Percentiles rank a stretch among this genome's conserved stretches.
phyloP scores from a whole-genome alignment of 92 coral and sea anemone genomes.

The Scolanthus callimorphus region DNA sequence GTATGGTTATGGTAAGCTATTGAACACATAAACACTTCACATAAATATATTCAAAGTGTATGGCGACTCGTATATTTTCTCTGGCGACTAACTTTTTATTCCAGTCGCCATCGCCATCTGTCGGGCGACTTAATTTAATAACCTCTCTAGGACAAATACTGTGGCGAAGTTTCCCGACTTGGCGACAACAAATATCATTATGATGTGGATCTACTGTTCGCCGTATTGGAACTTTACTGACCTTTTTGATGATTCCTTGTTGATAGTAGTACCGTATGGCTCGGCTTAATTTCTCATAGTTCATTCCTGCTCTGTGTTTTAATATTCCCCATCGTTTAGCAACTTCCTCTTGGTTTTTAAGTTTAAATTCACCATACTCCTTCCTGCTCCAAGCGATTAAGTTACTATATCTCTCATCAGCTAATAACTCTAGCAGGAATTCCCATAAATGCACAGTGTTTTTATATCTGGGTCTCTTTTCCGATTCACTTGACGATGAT shows the following conservation, averaged over 20 bases:
- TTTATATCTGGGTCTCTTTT: conserved; percentile 45
- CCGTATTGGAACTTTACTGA: too few relatives aligned
- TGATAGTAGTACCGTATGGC: conserved; percentile 84
- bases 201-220: too few relatives aligned
- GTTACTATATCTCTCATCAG: conserved; percentile 50
- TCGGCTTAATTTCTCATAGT: conserved; percentile 88
- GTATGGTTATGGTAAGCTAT: too few relatives aligned
- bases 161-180: too few relatives aligned
- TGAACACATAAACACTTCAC: too few relatives aligned
- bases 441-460: conserved; percentile 95
- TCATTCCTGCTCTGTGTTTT: conserved; percentile 81
- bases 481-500: conserved; percentile 3
- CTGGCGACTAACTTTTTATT: too few relatives aligned
- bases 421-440: conserved; percentile 69
- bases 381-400: conserved; percentile 86
- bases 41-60: too few relatives aligned
- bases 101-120: too few relatives aligned
- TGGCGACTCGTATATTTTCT: too few relatives aligned
- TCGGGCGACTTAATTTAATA: too few relatives aligned
- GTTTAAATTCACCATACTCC: conserved; percentile 74
- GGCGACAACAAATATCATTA: too few relatives aligned
- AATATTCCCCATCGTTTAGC: conserved; percentile 88
- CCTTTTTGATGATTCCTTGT: conserved; percentile 88
- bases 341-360: conserved; percentile 75
- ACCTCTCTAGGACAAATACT: too few relatives aligned